Evolutionary conservation across 2,888 invertebrate genomes (phyloP), one percentile per base, ranked within the genome.

Genomic region (Drosophila leonis): DNA sequence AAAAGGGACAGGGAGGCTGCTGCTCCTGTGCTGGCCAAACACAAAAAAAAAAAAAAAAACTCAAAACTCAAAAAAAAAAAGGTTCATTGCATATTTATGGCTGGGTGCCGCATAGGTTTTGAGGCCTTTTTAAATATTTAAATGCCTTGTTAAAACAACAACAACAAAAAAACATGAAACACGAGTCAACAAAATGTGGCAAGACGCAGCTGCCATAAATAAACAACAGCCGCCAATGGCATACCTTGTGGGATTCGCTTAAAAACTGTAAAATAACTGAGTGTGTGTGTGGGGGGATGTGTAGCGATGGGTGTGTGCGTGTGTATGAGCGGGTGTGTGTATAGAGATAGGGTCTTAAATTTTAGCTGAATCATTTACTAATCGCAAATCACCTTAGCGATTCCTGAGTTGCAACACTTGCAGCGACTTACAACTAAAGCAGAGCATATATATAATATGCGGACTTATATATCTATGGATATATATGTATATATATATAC

Each of bases 1-100:
- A 5, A 31, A 7, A 15, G 33, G 29, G 29, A n/a, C 7, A 15
- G n/a, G 31, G 15, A 13, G 18, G 13, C 37, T 46, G 65, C 42
- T 49, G 20, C 31, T 20, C 10, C 31, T 65, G 73, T 56, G 39
- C 46, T 52, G 49, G 62, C 46, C 48, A 67, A 68, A 35, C 15
- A 13, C 20, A 10, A 66, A 60, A 65, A 68, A 67, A 72, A 10
- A 24, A 46, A 46, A 46, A n/a, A 29, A 9, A 10, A 29, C 44
- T 46, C 24, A 46, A 48, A 75, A 57, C 75, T 78, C 81, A 88
- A 48, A 67, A n/a, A n/a, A n/a, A 72, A 12, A 52, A 52, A 35
- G 51, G 54, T 76, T 86, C 84, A 85, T 88, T 83, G 88, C 87
- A 88, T 85, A 85, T 88, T 85, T 86, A 88, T 71, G 65, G 70